Percentiles rank a stretch among this genome's conserved stretches.
phyloP scores from a whole-genome alignment of 2,888 invertebrate species.

The Acanthopleura granulata region DNA sequence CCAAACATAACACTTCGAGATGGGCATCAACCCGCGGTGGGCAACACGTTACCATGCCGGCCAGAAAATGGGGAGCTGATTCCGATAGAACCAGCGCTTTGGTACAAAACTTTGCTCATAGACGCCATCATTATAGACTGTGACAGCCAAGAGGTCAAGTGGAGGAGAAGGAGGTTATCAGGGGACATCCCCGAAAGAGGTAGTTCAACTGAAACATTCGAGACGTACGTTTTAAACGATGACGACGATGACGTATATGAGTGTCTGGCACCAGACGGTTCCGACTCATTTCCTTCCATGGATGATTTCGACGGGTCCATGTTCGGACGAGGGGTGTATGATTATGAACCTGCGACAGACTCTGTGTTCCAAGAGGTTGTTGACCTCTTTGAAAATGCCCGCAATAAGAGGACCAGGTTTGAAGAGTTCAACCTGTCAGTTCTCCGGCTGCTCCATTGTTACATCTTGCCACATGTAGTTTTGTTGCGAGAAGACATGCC shows the following conservation, averaged over 20 bases:
- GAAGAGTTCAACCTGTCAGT: slow-evolving; percentile 31
- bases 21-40: slow-evolving; percentile 38
- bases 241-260: not conserved
- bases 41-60: slow-evolving; percentile 12
- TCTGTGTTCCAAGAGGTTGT: slow-evolving; percentile 51
- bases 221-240: too few relatives aligned
- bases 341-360: slow-evolving; percentile 54
- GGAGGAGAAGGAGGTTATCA: slow-evolving; percentile 27
- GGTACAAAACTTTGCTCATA: slow-evolving; percentile 59
- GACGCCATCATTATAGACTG: slow-evolving; percentile 59
- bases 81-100: slow-evolving; percentile 55
- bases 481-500: slow-evolving; percentile 43
- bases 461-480: slow-evolving; percentile 53
- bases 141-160: slow-evolving; percentile 42
- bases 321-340: slow-evolving; percentile 39
- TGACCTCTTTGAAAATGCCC: slow-evolving; percentile 28
- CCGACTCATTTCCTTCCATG: slow-evolving; percentile 17
- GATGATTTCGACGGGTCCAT: slow-evolving; percentile 3
- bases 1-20: slow-evolving; percentile 40
- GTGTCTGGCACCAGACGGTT: not conserved
- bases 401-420: slow-evolving; percentile 22
- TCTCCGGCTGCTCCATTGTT: slow-evolving; percentile 54
- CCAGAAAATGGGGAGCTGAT: slow-evolving; percentile 11
- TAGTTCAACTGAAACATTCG: not conserved
- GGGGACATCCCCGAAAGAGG: not conserved